These are phyloP conservation scores for Pithys albifrons DNA, from an alignment of 2,113 vertebrate species.

Conservation along the genomic window DNA sequence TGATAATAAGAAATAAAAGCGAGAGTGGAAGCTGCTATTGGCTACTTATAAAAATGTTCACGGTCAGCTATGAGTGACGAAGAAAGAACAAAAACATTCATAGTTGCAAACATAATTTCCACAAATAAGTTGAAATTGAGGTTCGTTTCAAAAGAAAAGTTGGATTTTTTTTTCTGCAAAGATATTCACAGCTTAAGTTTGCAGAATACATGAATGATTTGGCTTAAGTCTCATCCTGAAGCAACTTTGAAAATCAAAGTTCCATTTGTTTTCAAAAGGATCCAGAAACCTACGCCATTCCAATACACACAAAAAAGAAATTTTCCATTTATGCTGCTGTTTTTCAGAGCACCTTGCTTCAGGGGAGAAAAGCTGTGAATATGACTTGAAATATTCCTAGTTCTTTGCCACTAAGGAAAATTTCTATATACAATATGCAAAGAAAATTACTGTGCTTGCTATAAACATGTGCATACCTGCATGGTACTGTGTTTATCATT, in stretches of 20 bases:
- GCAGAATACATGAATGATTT: not conserved
- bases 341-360: not conserved
- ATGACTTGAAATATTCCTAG: not conserved
- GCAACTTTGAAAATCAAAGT: not conserved
- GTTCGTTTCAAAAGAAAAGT: not conserved
- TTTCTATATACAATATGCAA: not conserved
- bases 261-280: not conserved
- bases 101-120: not conserved
- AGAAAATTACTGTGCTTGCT: not conserved
- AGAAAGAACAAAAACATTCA: not conserved
- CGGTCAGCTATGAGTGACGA: not conserved
- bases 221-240: not conserved
- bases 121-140: not conserved
- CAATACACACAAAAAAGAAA: not conserved
- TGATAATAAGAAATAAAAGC: not conserved
- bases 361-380: not conserved
- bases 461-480: not conserved
- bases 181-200: not conserved
- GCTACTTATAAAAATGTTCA: not conserved
- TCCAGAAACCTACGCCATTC: not conserved
- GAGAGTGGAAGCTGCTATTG: not conserved
- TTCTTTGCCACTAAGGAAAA: not conserved
- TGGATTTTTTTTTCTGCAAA: not conserved
- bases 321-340: not conserved
- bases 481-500: not conserved